Evolutionary conservation across 2,797 vertebrate genomes (phyloP), one percentile per base, ranked within the genome.

Genomic region (Hypotaenidia philippensis): DNA sequence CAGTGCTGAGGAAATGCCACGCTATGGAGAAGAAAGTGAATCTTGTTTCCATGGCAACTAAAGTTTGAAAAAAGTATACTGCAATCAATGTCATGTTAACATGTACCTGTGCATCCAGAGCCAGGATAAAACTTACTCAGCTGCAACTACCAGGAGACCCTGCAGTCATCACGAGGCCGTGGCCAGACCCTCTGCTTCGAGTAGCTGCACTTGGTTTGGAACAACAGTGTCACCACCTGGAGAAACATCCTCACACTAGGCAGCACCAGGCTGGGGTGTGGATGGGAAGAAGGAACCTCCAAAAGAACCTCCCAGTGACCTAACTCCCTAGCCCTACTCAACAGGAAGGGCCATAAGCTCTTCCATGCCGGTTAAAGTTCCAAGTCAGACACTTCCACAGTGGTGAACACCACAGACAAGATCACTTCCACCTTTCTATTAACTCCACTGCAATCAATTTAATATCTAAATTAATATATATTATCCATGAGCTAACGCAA

Each of bases 41-140:
- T 90, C 89, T 61, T 64, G 96, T 94, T 94, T 60, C 97, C 89
- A 92, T 71, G 86, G 96, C 50, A 94, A 97, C 94, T 31, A 55
- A 96, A 96, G 96, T 96, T 96, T 91, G 94, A 60, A 78, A 80
- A 71, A 88, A 84, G 72, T 83, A 13, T 61, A 10, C 16, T 4
- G 94, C 75, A 94, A 92, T 95, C 96, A 44, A 4, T 74, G 94
- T 61, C 82, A 84, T 63, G 83, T 65, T 29, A 23, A 64, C 57
- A 6, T 1, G 40, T 3, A 27, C 6, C 65, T 53, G 80, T 45
- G 19, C 53, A 23, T 10, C 63, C 56, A 7, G 83, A 49, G 61
- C 14, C 2, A 13, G 57, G 4, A 34, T 7, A 26, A 16, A 41
- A 59, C 55, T 6, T 65, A 13, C 6, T 5, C 1, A 5, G 1